phyloP scores from a whole-genome alignment of 2,888 invertebrate species.

The Entomobrya multifasciata region DNA sequence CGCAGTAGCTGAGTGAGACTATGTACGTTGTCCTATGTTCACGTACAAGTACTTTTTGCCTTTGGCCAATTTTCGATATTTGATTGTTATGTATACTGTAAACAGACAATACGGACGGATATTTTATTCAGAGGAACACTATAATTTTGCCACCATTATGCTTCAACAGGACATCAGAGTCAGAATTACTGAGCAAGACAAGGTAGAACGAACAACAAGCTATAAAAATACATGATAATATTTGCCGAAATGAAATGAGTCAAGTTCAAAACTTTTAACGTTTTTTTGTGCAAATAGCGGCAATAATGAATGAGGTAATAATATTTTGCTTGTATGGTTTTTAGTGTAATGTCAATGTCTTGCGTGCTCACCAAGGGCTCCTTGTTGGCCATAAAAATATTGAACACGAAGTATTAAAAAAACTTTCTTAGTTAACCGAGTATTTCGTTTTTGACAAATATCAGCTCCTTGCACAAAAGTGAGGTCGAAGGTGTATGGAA shows the following conservation, averaged over 20 bases:
- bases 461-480: not conserved
- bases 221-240: slow-evolving; percentile 16
- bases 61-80: slow-evolving; percentile 11
- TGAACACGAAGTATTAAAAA: not conserved
- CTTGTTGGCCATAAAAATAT: not conserved
- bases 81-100: not conserved
- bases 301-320: slow-evolving; percentile 8
- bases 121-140: no score
- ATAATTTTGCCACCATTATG: not conserved
- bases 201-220: not conserved
- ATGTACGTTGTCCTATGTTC: no score
- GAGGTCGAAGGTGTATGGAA: not conserved
- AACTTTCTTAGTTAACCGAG: not conserved
- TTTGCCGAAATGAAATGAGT: slow-evolving; percentile 27
- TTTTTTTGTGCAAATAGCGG: not conserved
- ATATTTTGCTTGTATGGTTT: not conserved
- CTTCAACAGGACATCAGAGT: not conserved
- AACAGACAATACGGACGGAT: not conserved
- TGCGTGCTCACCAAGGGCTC: not conserved
- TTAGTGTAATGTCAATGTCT: slow-evolving; percentile 24
- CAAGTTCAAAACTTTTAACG: slow-evolving; percentile 38
- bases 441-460: not conserved
- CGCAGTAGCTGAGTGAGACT: no score
- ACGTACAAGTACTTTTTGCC: no score
- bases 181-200: not conserved